Evolutionary conservation across 2,888 invertebrate genomes (phyloP), one percentile per base, ranked within the genome.

Genomic region (Eueremaeus valkanovi): DNA sequence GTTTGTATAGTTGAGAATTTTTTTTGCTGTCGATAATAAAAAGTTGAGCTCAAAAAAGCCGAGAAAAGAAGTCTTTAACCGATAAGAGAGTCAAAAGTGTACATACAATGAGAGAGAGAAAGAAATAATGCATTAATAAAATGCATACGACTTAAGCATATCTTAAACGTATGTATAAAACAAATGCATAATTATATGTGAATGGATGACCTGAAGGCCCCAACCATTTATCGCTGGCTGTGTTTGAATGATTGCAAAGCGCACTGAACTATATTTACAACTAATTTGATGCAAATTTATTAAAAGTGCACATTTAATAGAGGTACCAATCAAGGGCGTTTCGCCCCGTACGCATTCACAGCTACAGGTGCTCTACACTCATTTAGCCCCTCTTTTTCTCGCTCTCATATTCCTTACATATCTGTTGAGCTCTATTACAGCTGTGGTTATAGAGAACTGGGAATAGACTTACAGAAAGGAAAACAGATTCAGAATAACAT

Each of bases 281-380:
- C 68, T 68, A 68, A 68, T 68, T 68, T 68, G 68, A 68, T 68
- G 68, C 68, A 68, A 68, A 68, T 68, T 68, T 68, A 68, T 68
- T 68, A 68, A 68, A 68, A 68, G 68, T 68, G 68, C 68, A 61
- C 61, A 68, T 68, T 68, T 68, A 68, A 68, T 68, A 40, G 68
- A 68, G 68, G 68, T 40, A 68, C 68, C 68, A 68, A 36, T 68
- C 40, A 68, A 68, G 68, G 68, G 68, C 68, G 68, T 68, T 40
- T n/a, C 40, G 21, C 16, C 31, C 61, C 61, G 16, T 61, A 40
- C 9, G 31, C 40, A 24, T 36, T 40, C 16, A n/a, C n/a, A n/a
- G n/a, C 5, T 68, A 68, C 68, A 68, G 68, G 68, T 68, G 68
- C 40, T 68, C 40, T 40, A 21, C 40, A 68, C 21, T 40, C 40